A percentile compares a stretch with the other conserved stretches of the same genome.
These are phyloP conservation scores for Nasonia vitripennis DNA, from an alignment of 1,140 invertebrate species.

Conservation along the genomic window DNA sequence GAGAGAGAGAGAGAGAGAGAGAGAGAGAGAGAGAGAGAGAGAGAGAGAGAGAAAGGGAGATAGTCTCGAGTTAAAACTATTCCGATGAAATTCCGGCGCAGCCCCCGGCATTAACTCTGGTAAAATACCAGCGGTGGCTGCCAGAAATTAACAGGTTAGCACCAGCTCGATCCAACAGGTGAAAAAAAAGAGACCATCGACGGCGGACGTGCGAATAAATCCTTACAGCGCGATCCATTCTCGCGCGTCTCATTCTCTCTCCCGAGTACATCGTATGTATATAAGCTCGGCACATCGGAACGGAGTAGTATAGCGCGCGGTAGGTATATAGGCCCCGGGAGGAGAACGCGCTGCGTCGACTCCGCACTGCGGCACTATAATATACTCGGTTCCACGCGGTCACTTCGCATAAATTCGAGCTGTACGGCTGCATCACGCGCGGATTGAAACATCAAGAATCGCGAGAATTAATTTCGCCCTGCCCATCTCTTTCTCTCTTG, in stretches of 20 bases:
- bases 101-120: not conserved
- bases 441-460: not conserved
- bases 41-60: too few species aligned
- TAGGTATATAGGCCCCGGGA: not conserved
- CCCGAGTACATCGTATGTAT: not conserved
- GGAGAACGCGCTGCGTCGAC: not conserved
- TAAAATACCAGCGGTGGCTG: not conserved
- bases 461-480: not conserved
- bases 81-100: not conserved
- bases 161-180: constrained; percentile 17
- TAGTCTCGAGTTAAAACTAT: not conserved
- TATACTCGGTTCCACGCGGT: not conserved
- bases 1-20: too few species aligned
- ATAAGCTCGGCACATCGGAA: not conserved
- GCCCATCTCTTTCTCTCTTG: not conserved
- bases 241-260: not conserved
- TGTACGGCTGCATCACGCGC: too few species aligned
- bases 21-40: too few species aligned
- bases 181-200: not conserved
- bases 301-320: not conserved
- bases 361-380: constrained; percentile 49
- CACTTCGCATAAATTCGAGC: constrained; percentile 27
- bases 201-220: not conserved
- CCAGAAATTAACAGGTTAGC: constrained; percentile 15
- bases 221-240: not conserved